These are phyloP conservation scores for Aelia acuminata DNA, from an alignment of 2,888 invertebrate genomes.

Conservation along the genomic window DNA sequence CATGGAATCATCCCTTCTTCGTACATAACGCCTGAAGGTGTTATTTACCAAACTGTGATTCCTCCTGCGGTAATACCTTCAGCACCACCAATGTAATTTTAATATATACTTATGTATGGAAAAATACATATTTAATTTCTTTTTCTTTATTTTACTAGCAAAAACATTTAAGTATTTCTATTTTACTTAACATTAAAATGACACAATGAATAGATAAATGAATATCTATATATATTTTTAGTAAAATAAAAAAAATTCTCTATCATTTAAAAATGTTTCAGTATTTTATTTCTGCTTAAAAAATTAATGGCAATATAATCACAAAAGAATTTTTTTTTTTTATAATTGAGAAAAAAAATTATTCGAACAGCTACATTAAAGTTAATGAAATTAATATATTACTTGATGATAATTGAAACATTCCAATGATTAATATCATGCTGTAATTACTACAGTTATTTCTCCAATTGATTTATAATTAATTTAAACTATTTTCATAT, in stretches of 20 bases:
- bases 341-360: no score
- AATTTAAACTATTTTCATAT: no score
- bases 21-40: slow-evolving; percentile 60
- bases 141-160: neutral
- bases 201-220: neutral
- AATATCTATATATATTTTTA: neutral
- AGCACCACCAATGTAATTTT: slow-evolving; percentile 8
- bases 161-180: neutral
- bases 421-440: no score
- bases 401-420: no score
- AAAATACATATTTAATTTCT: slow-evolving; percentile 14
- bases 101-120: neutral
- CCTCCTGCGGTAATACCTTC: slow-evolving; percentile 54
- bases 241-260: neutral
- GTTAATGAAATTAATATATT: no score
- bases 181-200: neutral
- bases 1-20: slow-evolving; percentile 55
- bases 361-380: no score
- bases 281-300: neutral
- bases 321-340: no score
- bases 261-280: neutral
- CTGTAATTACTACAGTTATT: no score
- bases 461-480: no score
- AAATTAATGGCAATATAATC: neutral
- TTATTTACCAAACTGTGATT: slow-evolving; percentile 60